Conservation (phyloP, 2,113 vertebrate species). For the Cichladusa arquata region DNA sequence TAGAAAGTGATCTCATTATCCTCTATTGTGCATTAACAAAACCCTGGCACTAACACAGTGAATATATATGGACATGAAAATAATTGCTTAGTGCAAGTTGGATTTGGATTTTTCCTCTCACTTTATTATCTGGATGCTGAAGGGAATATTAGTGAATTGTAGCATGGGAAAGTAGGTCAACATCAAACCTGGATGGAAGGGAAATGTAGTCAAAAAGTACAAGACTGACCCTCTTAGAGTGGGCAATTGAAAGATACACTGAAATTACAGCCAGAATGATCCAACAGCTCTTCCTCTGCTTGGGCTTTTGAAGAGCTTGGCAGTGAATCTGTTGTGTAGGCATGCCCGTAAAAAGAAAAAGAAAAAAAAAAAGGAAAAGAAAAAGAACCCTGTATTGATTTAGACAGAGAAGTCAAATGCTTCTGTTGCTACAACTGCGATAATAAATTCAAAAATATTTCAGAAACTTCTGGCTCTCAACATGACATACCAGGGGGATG, state of each 20-base stretch:
- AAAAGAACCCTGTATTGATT: background rate
- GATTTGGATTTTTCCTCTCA: conserved; percentile 42
- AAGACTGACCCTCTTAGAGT: background rate
- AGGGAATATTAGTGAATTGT: conserved; percentile 40
- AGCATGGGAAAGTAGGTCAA: conserved; percentile 51
- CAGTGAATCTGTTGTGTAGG: background rate
- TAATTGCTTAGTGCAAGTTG: conserved; percentile 25
- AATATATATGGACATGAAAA: conserved; percentile 39
- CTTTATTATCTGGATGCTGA: conserved; percentile 38
- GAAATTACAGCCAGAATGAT: background rate
- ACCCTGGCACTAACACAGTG: conserved; percentile 16
- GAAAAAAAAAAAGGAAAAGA: background rate
- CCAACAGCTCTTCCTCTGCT: background rate
- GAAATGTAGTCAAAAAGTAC: background rate
- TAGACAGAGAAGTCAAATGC: background rate
- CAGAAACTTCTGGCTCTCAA: conserved; percentile 1
- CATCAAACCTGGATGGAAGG: conserved; percentile 24
- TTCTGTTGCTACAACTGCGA: conserved; percentile 6
- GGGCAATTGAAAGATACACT: background rate
- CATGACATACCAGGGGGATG: background rate
- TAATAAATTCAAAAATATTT: conserved; percentile 17
- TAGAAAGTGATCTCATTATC: conserved; percentile 53
- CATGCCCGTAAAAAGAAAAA: background rate
- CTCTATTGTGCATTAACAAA: conserved; percentile 49
- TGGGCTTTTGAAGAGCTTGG: background rate